These are phyloP conservation scores for Apis cerana DNA, from an alignment of 1,140 invertebrate genomes.

Conservation along the genomic window DNA sequence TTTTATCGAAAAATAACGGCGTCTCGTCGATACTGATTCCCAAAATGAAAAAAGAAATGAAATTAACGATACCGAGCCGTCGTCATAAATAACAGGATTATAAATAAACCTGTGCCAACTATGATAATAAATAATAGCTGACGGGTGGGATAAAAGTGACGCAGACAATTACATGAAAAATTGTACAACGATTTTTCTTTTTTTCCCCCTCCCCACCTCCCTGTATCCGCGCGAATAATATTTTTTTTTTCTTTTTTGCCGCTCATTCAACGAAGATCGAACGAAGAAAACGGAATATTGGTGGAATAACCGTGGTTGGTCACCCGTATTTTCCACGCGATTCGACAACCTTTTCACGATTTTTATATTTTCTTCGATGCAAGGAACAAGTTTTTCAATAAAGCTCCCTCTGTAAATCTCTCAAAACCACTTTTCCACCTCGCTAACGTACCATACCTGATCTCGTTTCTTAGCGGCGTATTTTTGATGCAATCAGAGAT, in stretches of 20 bases:
- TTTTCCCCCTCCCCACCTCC: accelerated
- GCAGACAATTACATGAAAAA: constrained; percentile 9
- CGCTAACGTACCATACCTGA: constrained; percentile 47
- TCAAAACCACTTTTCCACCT: constrained; percentile 58
- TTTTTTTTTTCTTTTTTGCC: background rate
- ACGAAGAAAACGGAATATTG: background rate
- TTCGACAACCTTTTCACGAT: constrained; percentile 11
- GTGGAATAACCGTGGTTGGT: background rate
- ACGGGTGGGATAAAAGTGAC: background rate
- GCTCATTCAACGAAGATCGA: background rate
- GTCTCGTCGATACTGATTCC: constrained; percentile 30
- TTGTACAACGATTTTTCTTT: background rate
- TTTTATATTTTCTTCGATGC: constrained; percentile 31
- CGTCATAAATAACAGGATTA: constrained; percentile 30
- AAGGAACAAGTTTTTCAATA: constrained; percentile 22
- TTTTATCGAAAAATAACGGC: constrained; percentile 34
- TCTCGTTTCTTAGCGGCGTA: constrained; percentile 45
- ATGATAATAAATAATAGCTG: constrained; percentile 28
- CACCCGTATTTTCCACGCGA: constrained; percentile 12
- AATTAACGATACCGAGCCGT: constrained; percentile 8
- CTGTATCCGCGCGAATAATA: background rate
- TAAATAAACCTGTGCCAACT: constrained; percentile 11
- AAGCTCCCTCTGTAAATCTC: constrained; percentile 36
- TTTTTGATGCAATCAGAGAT: constrained; percentile 44
- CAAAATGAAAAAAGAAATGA: constrained; percentile 25